Base-by-base conservation (phyloP, 1,140 invertebrate genomes). In the Aricia agestis region DNA sequence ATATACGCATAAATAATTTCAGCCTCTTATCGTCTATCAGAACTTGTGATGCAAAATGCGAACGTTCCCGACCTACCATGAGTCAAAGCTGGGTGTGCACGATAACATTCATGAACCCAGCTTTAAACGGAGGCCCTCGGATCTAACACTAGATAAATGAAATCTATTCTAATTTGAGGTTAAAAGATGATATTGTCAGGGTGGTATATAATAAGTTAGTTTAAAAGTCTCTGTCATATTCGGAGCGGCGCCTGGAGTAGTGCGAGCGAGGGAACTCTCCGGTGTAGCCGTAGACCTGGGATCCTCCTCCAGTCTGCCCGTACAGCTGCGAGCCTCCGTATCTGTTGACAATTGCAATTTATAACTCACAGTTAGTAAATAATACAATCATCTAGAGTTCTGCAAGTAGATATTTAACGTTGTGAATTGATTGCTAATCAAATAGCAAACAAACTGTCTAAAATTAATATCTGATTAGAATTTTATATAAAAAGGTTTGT, bases 141-240 rank as follows among this genome's bases (percentile, higher is more conserved):
- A 25, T 69, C 70, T 76, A 74, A 68, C 70, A 59, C 68, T 79
- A 78, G 71, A 77, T 63, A 25, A 63, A 63, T 17, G 18, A 19
- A 63, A 25, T 63, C 59, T 63, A 63, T 19, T 11, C 59, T 63
- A 63, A 63, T 45, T 83, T 79, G 82, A 87, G 79, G 78, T 85
- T 83, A 81, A 78, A 85, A 85, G 81, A 79, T 80, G 81, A 89
- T 90, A 91, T 91, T 91, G 87, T 91, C 87, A 89, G 86, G 78
- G 78, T 78, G 76, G 79, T 80, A 77, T 76, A 69, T 73, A 76
- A 75, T 71, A 74, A 59, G 67, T 82, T 78, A 76, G 76, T 83
- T 81, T 89, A 93, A 84, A 93, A 93, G 79, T 93, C 93, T 78
- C 92, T 93, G 78, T 94, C 93, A 82, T 94, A 94, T 81, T 94